Base-by-base conservation (phyloP, 1,140 invertebrate genomes). In the Daktulosphaira vitifoliae region DNA sequence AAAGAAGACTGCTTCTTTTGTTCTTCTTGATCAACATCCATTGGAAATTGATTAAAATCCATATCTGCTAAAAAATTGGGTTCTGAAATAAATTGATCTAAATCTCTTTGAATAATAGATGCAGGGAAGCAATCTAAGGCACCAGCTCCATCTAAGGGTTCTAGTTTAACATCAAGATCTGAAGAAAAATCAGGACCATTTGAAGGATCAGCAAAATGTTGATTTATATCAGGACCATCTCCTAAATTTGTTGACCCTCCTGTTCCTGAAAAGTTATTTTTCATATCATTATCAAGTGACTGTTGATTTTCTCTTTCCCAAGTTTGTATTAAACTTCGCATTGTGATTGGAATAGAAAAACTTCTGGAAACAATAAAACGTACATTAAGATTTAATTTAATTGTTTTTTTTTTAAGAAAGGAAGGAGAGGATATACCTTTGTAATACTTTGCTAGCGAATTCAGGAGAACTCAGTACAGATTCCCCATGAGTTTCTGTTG, bases 341-440 rank as follows among this genome's bases (percentile, higher is more conserved):
- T 81, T 3, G 92, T 92, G 18, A 96, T 81, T 3, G 94, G 94
- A 73, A 97, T 91, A 15, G 92, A 96, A 67, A 93, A 80, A 69
- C 85, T 92, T 69, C 88, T 81, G 71, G 18, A 75, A 75, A 54
- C 69, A 29, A 29, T 42, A 25, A 11, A 67, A 39, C 16, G 20
- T 20, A n/a, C 42, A 29, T 59, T 9, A 38, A 5, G 7, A 59
- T 59, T 20, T 3, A 53, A 54, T 42, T 48, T 13, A 22, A 53
- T 67, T 22, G 8, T 15, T 33, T 33, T 33, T 33, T 33, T 33
- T 5, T 6, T 33, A 33, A 33, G 11, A 33, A 33, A 6, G 5
- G 29, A 6, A 6, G 29, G 29, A 33, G 29, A 33, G 11, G 5
- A 65, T 33, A 52, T 70, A 83, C 81, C 80, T 86, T 72, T 95